phyloP scores from a whole-genome alignment of 2,888 invertebrate genomes.

The Lochmaea crataegi region DNA sequence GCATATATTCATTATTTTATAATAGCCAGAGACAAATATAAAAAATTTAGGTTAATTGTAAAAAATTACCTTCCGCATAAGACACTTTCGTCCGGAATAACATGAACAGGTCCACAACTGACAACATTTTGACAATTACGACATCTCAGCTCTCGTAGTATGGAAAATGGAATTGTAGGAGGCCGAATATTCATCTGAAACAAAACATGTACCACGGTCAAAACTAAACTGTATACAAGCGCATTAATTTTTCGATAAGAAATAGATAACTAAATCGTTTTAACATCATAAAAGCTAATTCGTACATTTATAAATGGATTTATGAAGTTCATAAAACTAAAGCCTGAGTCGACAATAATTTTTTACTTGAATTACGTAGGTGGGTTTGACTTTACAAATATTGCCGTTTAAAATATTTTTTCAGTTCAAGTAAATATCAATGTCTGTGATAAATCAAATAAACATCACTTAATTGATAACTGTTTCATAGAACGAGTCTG shows the following conservation, averaged over 20 bases:
- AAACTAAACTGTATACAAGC: background rate
- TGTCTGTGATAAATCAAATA: too few species aligned
- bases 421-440: too few species aligned
- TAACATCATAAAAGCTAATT: background rate
- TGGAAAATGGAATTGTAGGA: slow-evolving; percentile 46
- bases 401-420: too few species aligned
- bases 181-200: slow-evolving; percentile 47
- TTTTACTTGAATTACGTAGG: too few species aligned
- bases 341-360: too few species aligned
- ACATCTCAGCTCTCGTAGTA: slow-evolving; percentile 54
- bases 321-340: background rate
- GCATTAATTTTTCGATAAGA: background rate
- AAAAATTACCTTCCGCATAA: slow-evolving; percentile 56
- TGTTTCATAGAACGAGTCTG: too few species aligned
- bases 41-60: background rate
- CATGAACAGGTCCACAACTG: slow-evolving; percentile 59
- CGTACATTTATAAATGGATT: background rate
- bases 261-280: background rate
- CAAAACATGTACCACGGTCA: slow-evolving; percentile 3
- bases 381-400: too few species aligned
- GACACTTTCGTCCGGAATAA: slow-evolving; percentile 56
- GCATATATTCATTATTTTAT: too few species aligned
- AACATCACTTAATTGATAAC: too few species aligned
- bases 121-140: slow-evolving; percentile 57
- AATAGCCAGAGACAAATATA: background rate